Evolutionary conservation across 2,888 invertebrate species (phyloP).

Genomic region (Idaea aversata): DNA sequence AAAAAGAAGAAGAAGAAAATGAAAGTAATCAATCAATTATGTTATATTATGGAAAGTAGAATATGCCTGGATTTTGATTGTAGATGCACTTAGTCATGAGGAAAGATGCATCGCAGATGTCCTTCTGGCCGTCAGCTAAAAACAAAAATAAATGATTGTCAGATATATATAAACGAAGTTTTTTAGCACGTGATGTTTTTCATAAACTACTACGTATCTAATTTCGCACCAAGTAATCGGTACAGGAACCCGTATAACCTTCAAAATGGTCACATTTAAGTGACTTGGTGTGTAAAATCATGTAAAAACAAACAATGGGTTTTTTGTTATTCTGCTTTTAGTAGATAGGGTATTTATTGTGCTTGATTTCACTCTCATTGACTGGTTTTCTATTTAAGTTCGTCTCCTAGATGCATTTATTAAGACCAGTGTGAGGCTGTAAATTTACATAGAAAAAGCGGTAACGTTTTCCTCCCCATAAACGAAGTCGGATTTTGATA

Average conservation of each 20-base stretch:
- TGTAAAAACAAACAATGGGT: background rate
- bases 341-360: background rate
- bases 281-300: background rate
- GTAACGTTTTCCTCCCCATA: too few species aligned
- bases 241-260: background rate
- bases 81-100: conserved; percentile 75
- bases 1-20: background rate
- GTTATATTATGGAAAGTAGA: conserved; percentile 60
- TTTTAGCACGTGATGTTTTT: background rate
- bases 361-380: background rate
- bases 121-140: conserved; percentile 72
- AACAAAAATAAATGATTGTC: conserved; percentile 22
- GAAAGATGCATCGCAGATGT: conserved; percentile 75
- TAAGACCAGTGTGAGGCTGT: too few species aligned
- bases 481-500: too few species aligned
- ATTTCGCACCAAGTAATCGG: background rate
- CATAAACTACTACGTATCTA: too few species aligned
- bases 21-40: background rate
- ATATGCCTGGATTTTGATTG: conserved; percentile 68
- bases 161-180: conserved; percentile 12
- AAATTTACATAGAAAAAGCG: too few species aligned
- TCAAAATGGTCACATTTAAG: background rate
- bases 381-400: background rate
- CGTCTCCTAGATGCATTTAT: too few species aligned
- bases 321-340: background rate